phyloP scores from a whole-genome alignment of 92 coral and sea anemone genomes.

The Epizoanthus rinbou region DNA sequence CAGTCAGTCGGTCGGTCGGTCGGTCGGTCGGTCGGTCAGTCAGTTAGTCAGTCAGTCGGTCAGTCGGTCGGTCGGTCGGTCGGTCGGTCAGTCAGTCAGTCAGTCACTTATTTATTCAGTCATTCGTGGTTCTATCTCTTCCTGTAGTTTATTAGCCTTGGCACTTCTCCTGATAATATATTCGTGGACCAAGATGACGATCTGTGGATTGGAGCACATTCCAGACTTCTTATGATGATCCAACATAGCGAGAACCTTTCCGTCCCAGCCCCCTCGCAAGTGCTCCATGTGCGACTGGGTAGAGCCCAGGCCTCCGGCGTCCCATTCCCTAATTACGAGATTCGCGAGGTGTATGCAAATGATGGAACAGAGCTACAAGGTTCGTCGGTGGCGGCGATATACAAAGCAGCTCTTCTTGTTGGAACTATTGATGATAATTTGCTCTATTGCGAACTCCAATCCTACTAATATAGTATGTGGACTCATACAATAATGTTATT shows the following conservation, averaged over 20 bases:
- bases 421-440: slow-evolving; percentile 71
- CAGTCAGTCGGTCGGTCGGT: too few species aligned
- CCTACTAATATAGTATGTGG: slow-evolving; percentile 34
- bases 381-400: slow-evolving; percentile 58
- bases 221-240: slow-evolving; percentile 47
- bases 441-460: slow-evolving; percentile 76
- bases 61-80: too few species aligned
- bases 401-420: slow-evolving; percentile 65
- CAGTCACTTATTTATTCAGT: too few species aligned
- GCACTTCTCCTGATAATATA: slow-evolving; percentile 71
- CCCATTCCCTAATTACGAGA: slow-evolving; percentile 64
- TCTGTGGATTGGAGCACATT: slow-evolving; percentile 78
- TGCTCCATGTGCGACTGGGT: slow-evolving; percentile 56
- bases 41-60: too few species aligned
- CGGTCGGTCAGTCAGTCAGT: too few species aligned
- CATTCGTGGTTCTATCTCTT: too few species aligned
- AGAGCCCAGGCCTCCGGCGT: slow-evolving; percentile 44
- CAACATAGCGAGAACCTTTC: slow-evolving; percentile 61
- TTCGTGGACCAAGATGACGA: slow-evolving; percentile 70
- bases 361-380: slow-evolving; percentile 61
- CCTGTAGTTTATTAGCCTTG: slow-evolving; percentile 45
- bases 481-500: too few species aligned
- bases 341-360: slow-evolving; percentile 71
- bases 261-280: slow-evolving; percentile 71
- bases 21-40: too few species aligned